Conservation (phyloP, 2,888 invertebrate species). For the Nomada fabriciana region DNA sequence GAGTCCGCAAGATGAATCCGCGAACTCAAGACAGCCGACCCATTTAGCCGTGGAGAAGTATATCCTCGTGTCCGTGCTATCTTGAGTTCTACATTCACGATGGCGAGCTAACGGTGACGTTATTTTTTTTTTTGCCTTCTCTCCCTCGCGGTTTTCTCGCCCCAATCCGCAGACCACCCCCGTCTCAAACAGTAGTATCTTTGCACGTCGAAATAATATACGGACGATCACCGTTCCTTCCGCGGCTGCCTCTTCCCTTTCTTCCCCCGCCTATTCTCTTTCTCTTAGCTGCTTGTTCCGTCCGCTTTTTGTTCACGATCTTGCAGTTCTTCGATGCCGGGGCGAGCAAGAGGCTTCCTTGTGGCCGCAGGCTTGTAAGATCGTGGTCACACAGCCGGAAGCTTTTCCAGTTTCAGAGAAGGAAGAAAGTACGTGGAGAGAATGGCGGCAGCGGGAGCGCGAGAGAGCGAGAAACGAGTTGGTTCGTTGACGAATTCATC, state of each 20-base stretch:
- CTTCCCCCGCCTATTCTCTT: not conserved
- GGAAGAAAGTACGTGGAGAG: conserved; percentile 32
- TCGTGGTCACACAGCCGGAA: conserved; percentile 55
- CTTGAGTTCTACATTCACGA: conserved; percentile 59
- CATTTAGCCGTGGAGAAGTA: conserved; percentile 62
- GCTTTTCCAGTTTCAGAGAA: conserved; percentile 15
- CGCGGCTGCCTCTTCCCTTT: not conserved
- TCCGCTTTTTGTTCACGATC: conserved; percentile 53
- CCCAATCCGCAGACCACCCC: not conserved
- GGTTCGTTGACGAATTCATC: conserved; percentile 80
- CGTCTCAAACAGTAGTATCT: conserved; percentile 8
- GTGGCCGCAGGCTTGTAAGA: conserved; percentile 72
- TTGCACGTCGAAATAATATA: conserved; percentile 54
- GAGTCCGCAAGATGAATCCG: conserved; percentile 63
- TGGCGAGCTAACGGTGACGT: conserved; percentile 54
- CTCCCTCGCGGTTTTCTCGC: conserved; percentile 12
- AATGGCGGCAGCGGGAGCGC: conserved; percentile 24
- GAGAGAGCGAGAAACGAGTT: conserved; percentile 34
- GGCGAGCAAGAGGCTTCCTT: conserved; percentile 46
- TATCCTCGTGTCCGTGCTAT: conserved; percentile 53
- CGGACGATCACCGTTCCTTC: conserved; percentile 37
- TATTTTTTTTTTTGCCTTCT: conserved; percentile 37
- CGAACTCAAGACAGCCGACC: conserved; percentile 67
- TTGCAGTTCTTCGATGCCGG: conserved; percentile 33
- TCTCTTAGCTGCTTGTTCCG: conserved; percentile 25